Evolutionary conservation across 2,113 vertebrate genomes (phyloP).

Genomic region (Callospermophilus lateralis): DNA sequence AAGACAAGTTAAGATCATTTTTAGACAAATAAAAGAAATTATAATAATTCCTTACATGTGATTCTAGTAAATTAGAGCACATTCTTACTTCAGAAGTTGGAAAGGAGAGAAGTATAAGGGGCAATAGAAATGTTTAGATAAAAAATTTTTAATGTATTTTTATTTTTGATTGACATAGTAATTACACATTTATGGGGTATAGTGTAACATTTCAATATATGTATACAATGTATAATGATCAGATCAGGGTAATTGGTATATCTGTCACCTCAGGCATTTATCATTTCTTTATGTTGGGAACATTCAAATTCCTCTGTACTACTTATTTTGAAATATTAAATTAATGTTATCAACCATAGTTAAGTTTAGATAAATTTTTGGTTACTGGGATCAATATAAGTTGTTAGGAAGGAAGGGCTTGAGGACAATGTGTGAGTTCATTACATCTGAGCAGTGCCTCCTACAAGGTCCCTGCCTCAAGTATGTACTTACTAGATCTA

Average conservation of each 20-base stretch:
- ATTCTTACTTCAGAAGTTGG: constrained; percentile 15
- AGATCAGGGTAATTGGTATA: neutral
- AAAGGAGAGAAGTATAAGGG: constrained; percentile 25
- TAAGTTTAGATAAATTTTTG: neutral
- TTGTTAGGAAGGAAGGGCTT: neutral
- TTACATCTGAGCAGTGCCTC: neutral
- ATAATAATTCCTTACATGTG: neutral
- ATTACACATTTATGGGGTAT: neutral
- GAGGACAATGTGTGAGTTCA: neutral
- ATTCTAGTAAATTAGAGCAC: neutral
- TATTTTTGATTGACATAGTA: neutral
- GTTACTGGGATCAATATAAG: neutral
- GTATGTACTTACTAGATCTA: neutral
- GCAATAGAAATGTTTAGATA: neutral
- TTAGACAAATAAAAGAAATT: constrained; percentile 31
- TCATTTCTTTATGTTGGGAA: neutral
- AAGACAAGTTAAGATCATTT: constrained; percentile 4
- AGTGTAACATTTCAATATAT: neutral
- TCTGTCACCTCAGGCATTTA: neutral
- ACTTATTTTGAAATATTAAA: neutral
- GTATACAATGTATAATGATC: neutral
- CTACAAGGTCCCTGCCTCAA: neutral
- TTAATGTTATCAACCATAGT: neutral
- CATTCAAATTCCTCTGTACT: neutral
- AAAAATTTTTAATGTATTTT: neutral